These are phyloP conservation scores for Drosophila nikananu DNA, from an alignment of 1,140 invertebrate species.

Conservation along the genomic window DNA sequence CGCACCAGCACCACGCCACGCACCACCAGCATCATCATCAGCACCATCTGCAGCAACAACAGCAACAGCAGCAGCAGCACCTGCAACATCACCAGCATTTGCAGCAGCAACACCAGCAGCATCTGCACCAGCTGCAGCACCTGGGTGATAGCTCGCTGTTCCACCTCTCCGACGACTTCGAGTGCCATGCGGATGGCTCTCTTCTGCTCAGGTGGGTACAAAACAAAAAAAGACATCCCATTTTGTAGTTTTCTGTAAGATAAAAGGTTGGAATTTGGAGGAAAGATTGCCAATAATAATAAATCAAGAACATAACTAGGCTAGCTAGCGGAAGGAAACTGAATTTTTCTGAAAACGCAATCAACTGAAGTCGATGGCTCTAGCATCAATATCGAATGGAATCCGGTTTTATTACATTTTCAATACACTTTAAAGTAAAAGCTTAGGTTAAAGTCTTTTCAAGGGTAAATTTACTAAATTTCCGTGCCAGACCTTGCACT, in stretches of 20 bases:
- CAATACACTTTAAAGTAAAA: neutral
- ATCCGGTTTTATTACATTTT: neutral
- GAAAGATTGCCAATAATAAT: neutral
- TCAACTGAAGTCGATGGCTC: neutral
- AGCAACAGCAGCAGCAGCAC: constrained; percentile 24
- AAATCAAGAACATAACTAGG: constrained; percentile 12
- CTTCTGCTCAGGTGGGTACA: constrained; percentile 72
- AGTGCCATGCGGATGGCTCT: constrained; percentile 80
- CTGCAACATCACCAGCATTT: constrained; percentile 46
- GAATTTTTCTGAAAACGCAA: neutral
- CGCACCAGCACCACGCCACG: constrained; percentile 65
- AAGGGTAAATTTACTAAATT: neutral
- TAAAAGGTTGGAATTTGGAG: neutral
- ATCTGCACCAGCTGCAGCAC: constrained; percentile 56
- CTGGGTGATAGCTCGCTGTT: constrained; percentile 64
- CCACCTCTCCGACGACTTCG: constrained; percentile 77
- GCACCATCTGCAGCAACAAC: constrained; percentile 46
- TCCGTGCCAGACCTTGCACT: neutral
- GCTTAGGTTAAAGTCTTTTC: neutral
- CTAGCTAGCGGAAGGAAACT: neutral
- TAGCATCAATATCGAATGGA: neutral
- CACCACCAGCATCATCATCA: constrained; percentile 28
- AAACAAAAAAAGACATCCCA: neutral
- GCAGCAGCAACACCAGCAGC: constrained; percentile 35
- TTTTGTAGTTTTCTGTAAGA: neutral